Evolutionary conservation across 1,140 invertebrate species (phyloP), one percentile per base, ranked within the genome.

Genomic region (Drosophila setifemur): DNA sequence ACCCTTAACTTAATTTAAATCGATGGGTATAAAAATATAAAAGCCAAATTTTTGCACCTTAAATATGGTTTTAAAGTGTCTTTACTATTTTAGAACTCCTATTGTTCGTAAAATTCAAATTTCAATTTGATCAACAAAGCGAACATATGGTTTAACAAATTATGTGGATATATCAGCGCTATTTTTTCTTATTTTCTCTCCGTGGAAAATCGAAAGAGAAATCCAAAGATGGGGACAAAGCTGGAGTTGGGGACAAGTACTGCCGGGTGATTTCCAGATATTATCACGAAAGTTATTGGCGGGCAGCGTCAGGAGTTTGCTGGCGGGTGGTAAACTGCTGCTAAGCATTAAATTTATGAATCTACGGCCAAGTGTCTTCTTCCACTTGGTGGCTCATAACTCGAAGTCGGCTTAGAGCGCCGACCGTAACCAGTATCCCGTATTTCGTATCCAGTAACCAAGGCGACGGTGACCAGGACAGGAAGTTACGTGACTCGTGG

Each of bases 261-360:
- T 31, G 21, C 58, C 49, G 69, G 45, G 43, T 73, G 77, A 73
- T 74, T 86, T 66, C 66, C 70, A 79, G 79, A 85, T 85, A 85
- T 85, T 85, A 85, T 85, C 81, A 73, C 54, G 19, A 79, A 85
- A 85, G 74, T 86, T 85, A 85, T 85, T 82, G 77, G 78, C 42
- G 60, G 39, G n/a, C 37, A 42, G 43, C 28, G 37, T 16, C 25
- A 47, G 25, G 14, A 45, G 8, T 14, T 25, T 3, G 39, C n/a
- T 6, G 6, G 16, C 19, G 26, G 39, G 60, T 6, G 47, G 23
- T 11, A 50, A 64, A 37, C 64, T 50, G 60, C 60, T 75, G 71
- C 81, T 86, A 75, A 85, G 79, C 79, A 85, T 85, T 75, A 86
- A 85, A 85, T 85, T 85, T 85, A 85, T 85, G 77, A 85, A 85